A percentile compares a stretch with the other conserved stretches of the same genome.
Conservation (phyloP, 1,140 invertebrate species). For the Diorhabda carinulata region DNA sequence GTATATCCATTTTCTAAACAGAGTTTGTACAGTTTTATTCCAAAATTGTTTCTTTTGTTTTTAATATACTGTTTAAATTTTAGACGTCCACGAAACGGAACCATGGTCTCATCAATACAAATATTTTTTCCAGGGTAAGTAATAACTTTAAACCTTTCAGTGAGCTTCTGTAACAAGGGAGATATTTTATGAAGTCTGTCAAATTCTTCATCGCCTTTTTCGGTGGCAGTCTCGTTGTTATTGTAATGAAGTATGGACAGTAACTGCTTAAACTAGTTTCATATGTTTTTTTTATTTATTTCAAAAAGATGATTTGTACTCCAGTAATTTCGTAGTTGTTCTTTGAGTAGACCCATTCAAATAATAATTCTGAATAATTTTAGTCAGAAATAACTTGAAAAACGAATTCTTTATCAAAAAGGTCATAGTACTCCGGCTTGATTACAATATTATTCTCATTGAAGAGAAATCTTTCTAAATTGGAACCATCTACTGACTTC, state of each 20-base stretch:
- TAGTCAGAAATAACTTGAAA: background rate
- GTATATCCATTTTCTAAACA: background rate
- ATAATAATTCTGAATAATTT: background rate
- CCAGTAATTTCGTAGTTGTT: background rate
- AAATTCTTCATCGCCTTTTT: background rate
- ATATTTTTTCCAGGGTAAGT: background rate
- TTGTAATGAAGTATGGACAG: too few species aligned
- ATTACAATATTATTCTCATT: too few species aligned
- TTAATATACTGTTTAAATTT: background rate
- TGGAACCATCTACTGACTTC: too few species aligned
- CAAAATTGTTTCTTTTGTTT: slow-evolving; percentile 5
- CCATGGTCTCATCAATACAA: background rate
- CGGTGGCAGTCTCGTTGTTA: background rate
- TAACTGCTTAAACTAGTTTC: too few species aligned
- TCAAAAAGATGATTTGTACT: background rate
- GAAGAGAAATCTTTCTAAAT: too few species aligned
- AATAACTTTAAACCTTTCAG: background rate
- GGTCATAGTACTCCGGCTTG: too few species aligned
- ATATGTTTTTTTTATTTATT: background rate
- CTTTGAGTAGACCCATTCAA: background rate
- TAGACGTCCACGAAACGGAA: background rate
- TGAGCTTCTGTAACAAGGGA: background rate
- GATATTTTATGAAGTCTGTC: background rate
- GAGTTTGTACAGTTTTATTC: slow-evolving; percentile 4
- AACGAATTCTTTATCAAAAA: too few species aligned